Evolutionary conservation across 2,797 vertebrate genomes (phyloP).

Genomic region (Poecilia gillii): DNA sequence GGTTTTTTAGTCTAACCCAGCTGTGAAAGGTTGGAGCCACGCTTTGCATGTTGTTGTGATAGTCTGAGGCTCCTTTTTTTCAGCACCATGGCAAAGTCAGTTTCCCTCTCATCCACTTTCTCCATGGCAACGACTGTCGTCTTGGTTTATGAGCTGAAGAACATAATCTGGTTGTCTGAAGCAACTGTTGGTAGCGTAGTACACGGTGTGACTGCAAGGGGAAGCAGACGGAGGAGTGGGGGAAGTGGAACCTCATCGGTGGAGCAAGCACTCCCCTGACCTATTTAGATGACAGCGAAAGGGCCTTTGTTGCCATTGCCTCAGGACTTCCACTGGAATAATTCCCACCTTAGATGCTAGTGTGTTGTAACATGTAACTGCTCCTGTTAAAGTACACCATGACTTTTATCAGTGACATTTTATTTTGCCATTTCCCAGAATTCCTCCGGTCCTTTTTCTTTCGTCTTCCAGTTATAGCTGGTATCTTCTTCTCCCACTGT

Average conservation of each 20-base stretch:
- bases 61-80: conserved; percentile 27
- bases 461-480: background rate
- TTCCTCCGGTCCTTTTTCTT: conserved; percentile 20
- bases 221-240: conserved; percentile 35
- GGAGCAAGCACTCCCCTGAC: conserved; percentile 67
- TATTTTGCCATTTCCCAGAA: background rate
- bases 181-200: conserved; percentile 68
- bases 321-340: conserved; percentile 40
- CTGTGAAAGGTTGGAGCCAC: conserved; percentile 31
- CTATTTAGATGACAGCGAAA: conserved; percentile 70
- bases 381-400: conserved; percentile 18
- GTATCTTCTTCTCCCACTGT: conserved; percentile 24
- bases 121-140: conserved; percentile 75
- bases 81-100: conserved; percentile 44
- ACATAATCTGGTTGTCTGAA: conserved; percentile 72
- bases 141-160: conserved; percentile 61
- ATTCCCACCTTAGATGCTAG: conserved; percentile 42
- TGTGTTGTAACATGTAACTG: conserved; percentile 31
- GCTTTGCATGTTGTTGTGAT: conserved; percentile 53
- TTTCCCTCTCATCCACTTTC: conserved; percentile 64
- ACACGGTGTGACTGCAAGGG: conserved; percentile 34
- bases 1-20: conserved; percentile 36
- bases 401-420: conserved; percentile 1
- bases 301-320: conserved; percentile 48
- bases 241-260: conserved; percentile 62